Conservation (phyloP, 2,888 invertebrate species). For the Nomada ruficornis region DNA sequence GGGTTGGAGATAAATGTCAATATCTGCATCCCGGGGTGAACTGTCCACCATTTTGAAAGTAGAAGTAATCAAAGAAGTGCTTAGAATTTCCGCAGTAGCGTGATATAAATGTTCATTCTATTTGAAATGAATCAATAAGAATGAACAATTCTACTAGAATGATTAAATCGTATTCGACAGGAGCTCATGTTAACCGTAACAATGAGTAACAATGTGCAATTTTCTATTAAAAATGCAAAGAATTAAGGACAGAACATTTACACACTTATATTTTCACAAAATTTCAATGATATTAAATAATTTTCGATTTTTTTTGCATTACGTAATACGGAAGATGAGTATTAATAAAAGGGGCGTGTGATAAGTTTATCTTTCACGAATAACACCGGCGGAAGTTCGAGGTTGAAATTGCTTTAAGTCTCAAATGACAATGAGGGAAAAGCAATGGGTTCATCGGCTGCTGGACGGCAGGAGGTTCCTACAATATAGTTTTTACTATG, state of each 20-base stretch:
- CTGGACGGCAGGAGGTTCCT: conserved; percentile 64
- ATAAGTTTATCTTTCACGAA: conserved; percentile 33
- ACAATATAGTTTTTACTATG: conserved; percentile 29
- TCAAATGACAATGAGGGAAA: conserved; percentile 25
- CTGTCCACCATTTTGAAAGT: conserved; percentile 84
- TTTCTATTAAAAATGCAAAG: conserved; percentile 36
- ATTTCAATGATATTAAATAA: conserved; percentile 33
- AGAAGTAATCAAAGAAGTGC: conserved; percentile 21
- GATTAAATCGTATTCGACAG: conserved; percentile 6
- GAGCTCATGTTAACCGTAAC: conserved; percentile 15
- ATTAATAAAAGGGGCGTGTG: conserved; percentile 4
- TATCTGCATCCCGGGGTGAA: conserved; percentile 92
- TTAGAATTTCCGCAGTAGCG: conserved; percentile 27
- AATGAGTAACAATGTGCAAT: conserved; percentile 52
- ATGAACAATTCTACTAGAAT: conserved; percentile 3
- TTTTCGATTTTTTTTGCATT: conserved; percentile 26
- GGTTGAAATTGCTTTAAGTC: conserved; percentile 22
- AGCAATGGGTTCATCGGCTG: conserved; percentile 58
- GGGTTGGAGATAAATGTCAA: conserved; percentile 92
- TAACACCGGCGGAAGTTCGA: conserved; percentile 18
- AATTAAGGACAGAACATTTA: conserved; percentile 33
- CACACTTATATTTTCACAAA: conserved; percentile 46
- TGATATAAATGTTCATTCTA: conserved; percentile 30
- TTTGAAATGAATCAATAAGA: conserved; percentile 23
- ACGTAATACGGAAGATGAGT: conserved; percentile 8